These are phyloP conservation scores for Mesopsocus fuscifrons DNA, from an alignment of 2,888 invertebrate species.

Conservation along the genomic window DNA sequence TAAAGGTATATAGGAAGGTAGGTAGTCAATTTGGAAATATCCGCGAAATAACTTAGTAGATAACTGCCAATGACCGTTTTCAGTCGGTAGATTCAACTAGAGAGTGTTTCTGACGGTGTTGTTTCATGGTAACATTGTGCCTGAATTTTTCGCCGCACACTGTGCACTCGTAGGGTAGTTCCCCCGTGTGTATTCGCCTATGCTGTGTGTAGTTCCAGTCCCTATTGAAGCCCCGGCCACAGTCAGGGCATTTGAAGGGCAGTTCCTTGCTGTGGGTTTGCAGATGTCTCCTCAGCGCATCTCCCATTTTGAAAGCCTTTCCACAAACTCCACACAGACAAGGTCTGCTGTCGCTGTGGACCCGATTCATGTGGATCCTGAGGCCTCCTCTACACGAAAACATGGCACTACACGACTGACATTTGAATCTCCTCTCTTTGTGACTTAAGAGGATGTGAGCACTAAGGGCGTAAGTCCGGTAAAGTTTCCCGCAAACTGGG, in stretches of 20 bases:
- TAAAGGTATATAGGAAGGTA: no score
- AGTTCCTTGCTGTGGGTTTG: not conserved
- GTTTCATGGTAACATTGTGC: constrained; percentile 1
- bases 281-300: not conserved
- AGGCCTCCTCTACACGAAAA: no score
- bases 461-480: no score
- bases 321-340: not conserved
- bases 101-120: not conserved
- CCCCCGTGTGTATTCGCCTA: not conserved
- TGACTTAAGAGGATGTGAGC: no score
- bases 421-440: no score
- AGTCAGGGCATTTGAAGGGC: not conserved
- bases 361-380: constrained; percentile 1
- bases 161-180: not conserved
- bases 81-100: no score
- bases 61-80: no score
- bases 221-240: constrained; percentile 2
- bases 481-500: no score
- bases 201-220: constrained; percentile 7
- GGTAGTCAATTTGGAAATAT: no score
- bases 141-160: not conserved
- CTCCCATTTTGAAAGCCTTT: not conserved
- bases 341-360: not conserved
- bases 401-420: no score
- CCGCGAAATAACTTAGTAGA: no score